Conservation (phyloP, 2,888 invertebrate species). For the Xiphydria camelus region DNA sequence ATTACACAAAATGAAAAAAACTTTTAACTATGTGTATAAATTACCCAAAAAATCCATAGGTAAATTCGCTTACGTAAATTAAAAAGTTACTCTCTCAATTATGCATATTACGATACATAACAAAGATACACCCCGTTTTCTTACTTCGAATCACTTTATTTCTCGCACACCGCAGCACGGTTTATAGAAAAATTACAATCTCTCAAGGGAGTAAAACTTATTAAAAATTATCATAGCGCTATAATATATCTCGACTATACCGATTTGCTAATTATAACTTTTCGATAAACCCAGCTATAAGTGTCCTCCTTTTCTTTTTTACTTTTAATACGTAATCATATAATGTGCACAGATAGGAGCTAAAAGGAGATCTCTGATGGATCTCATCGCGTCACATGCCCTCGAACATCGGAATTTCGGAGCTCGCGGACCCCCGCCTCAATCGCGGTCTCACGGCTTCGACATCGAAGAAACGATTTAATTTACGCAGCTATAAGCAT, state of each 20-base stretch:
- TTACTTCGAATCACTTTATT: slow-evolving; percentile 33
- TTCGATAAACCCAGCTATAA: slow-evolving; percentile 31
- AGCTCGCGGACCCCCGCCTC: neutral
- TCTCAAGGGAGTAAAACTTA: slow-evolving; percentile 20
- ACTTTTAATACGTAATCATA: slow-evolving; percentile 21
- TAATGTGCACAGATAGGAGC: slow-evolving; percentile 23
- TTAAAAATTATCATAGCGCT: slow-evolving; percentile 8
- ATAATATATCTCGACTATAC: slow-evolving; percentile 12
- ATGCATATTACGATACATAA: neutral
- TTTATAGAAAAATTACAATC: slow-evolving; percentile 36
- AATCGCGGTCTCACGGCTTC: slow-evolving; percentile 33
- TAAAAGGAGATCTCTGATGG: neutral
- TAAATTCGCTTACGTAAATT: neutral
- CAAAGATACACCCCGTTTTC: slow-evolving; percentile 13
- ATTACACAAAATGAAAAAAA: too few species aligned
- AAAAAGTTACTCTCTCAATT: too few species aligned
- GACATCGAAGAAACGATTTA: slow-evolving; percentile 36
- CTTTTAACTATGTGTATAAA: neutral
- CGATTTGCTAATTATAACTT: slow-evolving; percentile 32
- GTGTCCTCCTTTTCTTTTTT: slow-evolving; percentile 12
- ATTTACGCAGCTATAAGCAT: slow-evolving; percentile 45
- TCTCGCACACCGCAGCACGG: slow-evolving; percentile 24
- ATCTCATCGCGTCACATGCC: neutral
- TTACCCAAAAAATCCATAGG: neutral
- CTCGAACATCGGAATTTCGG: neutral